Percentiles rank a stretch among this genome's conserved stretches.
phyloP scores from a whole-genome alignment of 2,888 invertebrate genomes.

The Therioaphis trifolii region DNA sequence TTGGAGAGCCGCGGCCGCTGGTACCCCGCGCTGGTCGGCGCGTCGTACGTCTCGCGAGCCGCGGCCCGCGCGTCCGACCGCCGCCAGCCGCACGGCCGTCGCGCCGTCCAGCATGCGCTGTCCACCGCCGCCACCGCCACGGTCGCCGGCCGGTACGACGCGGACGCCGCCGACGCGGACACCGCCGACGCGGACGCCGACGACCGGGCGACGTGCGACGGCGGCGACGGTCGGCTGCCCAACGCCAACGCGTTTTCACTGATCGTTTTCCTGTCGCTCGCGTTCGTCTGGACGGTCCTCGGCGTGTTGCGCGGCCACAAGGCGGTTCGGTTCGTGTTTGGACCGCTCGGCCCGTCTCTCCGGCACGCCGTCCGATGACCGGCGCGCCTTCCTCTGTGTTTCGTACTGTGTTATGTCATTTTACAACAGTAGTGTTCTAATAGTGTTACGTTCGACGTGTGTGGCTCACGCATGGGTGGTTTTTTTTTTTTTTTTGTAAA shows the following conservation, averaged over 20 bases:
- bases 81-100: too few species aligned
- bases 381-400: too few species aligned
- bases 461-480: too few species aligned
- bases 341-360: too few species aligned
- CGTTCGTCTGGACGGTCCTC: neutral
- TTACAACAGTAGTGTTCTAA: too few species aligned
- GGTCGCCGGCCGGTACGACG: neutral
- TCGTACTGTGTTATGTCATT: too few species aligned
- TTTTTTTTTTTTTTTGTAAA: too few species aligned
- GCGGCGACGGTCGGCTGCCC: neutral
- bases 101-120: too few species aligned
- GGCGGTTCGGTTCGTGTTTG: neutral
- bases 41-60: neutral
- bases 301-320: neutral
- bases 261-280: neutral
- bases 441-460: too few species aligned
- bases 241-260: neutral
- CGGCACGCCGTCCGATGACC: too few species aligned
- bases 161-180: neutral
- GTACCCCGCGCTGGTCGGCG: constrained; percentile 43
- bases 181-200: neutral
- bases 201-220: neutral
- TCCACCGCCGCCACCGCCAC: neutral
- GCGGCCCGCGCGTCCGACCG: neutral
- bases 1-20: neutral